These are phyloP conservation scores for Antheraea yamamai DNA, from an alignment of 2,888 invertebrate species.

Conservation along the genomic window DNA sequence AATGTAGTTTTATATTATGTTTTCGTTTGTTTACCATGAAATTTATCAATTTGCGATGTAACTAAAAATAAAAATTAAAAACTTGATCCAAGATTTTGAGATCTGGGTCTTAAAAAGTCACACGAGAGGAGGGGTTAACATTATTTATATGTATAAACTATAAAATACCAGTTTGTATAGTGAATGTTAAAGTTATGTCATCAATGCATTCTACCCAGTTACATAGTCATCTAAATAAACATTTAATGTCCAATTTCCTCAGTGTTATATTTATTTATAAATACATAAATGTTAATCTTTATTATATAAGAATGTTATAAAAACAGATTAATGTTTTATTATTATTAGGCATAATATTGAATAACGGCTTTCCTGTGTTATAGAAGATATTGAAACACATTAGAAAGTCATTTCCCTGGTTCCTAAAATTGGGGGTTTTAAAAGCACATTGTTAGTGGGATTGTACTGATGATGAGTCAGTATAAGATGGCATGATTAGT, in stretches of 20 bases:
- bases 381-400: not conserved
- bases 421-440: not conserved
- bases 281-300: not conserved
- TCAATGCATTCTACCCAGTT: not conserved
- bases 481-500: too few relatives aligned
- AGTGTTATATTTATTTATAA: conserved; percentile 6
- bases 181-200: not conserved
- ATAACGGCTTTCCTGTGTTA: not conserved
- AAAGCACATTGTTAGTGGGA: too few relatives aligned
- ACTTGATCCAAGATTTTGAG: too few relatives aligned
- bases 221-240: conserved; percentile 5
- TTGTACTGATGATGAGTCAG: too few relatives aligned
- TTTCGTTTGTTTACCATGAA: too few relatives aligned
- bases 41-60: too few relatives aligned
- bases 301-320: not conserved
- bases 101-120: too few relatives aligned
- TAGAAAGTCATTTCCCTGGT: not conserved
- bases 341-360: not conserved
- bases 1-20: too few relatives aligned
- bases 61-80: too few relatives aligned
- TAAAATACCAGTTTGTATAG: not conserved
- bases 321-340: not conserved
- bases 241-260: conserved; percentile 2
- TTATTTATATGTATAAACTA: not conserved
- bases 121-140: too few relatives aligned